phyloP scores from a whole-genome alignment of 2,113 vertebrate genomes.

The Entomyzon cyanotis region DNA sequence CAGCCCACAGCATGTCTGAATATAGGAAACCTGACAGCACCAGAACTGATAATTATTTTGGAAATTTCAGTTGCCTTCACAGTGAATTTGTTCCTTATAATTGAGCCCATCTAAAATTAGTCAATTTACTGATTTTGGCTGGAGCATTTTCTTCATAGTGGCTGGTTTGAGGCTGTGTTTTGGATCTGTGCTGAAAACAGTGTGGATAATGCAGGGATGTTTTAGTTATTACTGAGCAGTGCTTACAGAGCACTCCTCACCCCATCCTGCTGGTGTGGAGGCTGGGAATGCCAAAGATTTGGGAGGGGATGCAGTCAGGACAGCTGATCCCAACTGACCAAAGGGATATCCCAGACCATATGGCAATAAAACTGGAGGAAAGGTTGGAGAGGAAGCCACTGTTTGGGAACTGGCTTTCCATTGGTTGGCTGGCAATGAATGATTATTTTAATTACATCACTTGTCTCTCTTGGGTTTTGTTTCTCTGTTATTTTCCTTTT shows the following conservation, averaged over 20 bases:
- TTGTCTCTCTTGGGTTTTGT: background rate
- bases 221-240: background rate
- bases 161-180: background rate
- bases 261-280: background rate
- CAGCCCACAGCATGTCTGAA: background rate
- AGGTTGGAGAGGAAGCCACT: fast-evolving
- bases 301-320: background rate
- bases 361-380: background rate
- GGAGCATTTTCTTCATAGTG: background rate
- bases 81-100: background rate
- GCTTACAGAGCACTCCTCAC: background rate
- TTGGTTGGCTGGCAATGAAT: background rate
- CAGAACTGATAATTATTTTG: background rate
- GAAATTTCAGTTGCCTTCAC: background rate
- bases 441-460: background rate
- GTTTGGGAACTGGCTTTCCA: background rate
- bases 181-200: background rate
- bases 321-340: background rate
- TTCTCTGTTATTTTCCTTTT: background rate
- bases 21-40: background rate
- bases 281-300: background rate
- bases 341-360: background rate
- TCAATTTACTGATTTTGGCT: background rate
- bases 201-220: too few relatives aligned
- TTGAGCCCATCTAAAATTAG: background rate